Evolutionary conservation across 2,113 vertebrate species (phyloP).

Genomic region (Centropristis striata): DNA sequence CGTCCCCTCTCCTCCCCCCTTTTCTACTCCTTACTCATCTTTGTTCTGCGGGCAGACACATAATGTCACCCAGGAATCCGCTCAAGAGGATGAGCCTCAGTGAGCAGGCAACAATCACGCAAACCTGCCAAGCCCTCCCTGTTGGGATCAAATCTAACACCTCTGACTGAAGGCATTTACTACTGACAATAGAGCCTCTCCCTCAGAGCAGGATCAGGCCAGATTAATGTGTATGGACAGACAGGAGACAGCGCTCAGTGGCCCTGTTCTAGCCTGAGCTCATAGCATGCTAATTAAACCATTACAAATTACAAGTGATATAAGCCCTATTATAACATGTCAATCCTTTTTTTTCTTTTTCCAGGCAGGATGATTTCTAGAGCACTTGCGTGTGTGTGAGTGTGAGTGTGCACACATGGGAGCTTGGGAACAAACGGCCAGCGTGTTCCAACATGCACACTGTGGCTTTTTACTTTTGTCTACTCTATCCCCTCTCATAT

Average conservation of each 20-base stretch:
- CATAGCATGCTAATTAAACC: slow-evolving; percentile 78
- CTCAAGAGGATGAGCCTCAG: slow-evolving; percentile 84
- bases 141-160: slow-evolving; percentile 76
- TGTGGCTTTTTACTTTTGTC: slow-evolving; percentile 67
- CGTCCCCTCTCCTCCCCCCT: slow-evolving; percentile 49
- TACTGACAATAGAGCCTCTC: slow-evolving; percentile 75
- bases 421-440: slow-evolving; percentile 63
- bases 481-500: slow-evolving; percentile 49
- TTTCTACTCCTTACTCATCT: slow-evolving; percentile 68
- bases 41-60: slow-evolving; percentile 80
- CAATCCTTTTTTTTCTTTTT: slow-evolving; percentile 49
- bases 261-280: slow-evolving; percentile 68
- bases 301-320: slow-evolving; percentile 76
- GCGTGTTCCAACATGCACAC: slow-evolving; percentile 72
- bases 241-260: slow-evolving; percentile 56
- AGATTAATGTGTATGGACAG: slow-evolving; percentile 70
- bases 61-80: slow-evolving; percentile 85
- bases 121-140: slow-evolving; percentile 80
- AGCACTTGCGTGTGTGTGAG: slow-evolving; percentile 14
- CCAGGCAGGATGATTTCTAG: slow-evolving; percentile 31
- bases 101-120: slow-evolving; percentile 84
- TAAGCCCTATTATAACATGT: slow-evolving; percentile 65
- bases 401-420: slow-evolving; percentile 13
- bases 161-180: slow-evolving; percentile 79
- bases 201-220: slow-evolving; percentile 71